These are phyloP conservation scores for Cephonodes hylas DNA, from an alignment of 2,888 invertebrate genomes.

Conservation along the genomic window DNA sequence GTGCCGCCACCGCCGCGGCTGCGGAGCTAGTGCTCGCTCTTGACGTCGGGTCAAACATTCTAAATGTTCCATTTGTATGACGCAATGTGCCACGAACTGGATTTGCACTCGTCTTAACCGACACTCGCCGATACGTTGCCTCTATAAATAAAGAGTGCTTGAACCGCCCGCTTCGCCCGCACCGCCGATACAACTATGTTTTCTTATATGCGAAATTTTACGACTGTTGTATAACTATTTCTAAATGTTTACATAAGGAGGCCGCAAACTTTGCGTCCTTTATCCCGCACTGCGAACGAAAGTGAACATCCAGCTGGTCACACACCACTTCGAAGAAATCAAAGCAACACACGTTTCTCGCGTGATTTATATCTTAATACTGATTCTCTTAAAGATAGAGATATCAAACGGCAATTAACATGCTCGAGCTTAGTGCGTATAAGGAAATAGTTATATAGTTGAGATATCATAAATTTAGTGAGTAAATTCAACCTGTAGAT, in stretches of 20 bases:
- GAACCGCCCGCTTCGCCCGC: constrained; percentile 16
- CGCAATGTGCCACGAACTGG: constrained; percentile 69
- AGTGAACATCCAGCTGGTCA: background rate
- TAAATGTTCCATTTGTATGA: constrained; percentile 71
- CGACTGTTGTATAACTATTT: constrained; percentile 7
- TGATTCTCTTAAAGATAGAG: background rate
- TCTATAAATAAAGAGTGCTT: constrained; percentile 25
- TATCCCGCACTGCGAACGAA: background rate
- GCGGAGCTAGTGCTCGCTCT: constrained; percentile 35
- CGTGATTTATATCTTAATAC: background rate
- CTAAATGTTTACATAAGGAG: background rate
- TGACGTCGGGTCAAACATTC: constrained; percentile 72
- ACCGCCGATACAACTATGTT: constrained; percentile 14
- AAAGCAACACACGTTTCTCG: background rate
- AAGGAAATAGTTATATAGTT: background rate
- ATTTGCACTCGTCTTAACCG: constrained; percentile 69
- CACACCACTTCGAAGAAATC: background rate
- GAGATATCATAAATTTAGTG: background rate
- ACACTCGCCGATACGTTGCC: constrained; percentile 46
- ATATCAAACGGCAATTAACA: background rate
- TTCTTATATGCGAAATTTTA: constrained; percentile 6
- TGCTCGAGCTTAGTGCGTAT: background rate
- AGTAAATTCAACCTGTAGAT: constrained; percentile 1
- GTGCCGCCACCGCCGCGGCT: constrained; percentile 13
- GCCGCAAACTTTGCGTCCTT: background rate